Evolutionary conservation across 1,140 invertebrate genomes (phyloP).

Genomic region (Temnothorax longispinosus): DNA sequence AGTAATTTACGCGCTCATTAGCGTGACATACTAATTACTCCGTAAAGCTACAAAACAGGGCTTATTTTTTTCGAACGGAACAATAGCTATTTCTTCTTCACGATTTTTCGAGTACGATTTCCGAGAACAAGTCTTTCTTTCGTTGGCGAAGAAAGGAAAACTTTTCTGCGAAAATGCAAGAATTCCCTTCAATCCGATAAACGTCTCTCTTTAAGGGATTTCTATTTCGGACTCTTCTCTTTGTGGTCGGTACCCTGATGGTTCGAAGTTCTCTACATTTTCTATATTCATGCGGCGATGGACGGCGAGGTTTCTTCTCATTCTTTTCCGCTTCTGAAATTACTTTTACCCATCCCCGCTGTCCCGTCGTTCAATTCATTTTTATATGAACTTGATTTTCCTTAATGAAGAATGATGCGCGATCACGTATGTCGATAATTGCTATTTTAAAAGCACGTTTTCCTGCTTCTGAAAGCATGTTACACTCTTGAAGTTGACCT

Average conservation of each 20-base stretch:
- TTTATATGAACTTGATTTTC: slow-evolving; percentile 57
- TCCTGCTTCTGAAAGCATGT: slow-evolving; percentile 5
- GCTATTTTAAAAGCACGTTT: slow-evolving; percentile 41
- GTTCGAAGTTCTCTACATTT: slow-evolving; percentile 47
- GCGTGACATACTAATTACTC: slow-evolving; percentile 25
- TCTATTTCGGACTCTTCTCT: slow-evolving; percentile 47
- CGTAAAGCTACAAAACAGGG: background rate
- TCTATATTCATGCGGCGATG: slow-evolving; percentile 55
- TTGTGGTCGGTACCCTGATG: background rate
- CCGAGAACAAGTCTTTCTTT: slow-evolving; percentile 21
- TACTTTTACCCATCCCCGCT: slow-evolving; percentile 18
- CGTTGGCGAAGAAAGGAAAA: slow-evolving; percentile 25
- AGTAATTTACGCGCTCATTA: slow-evolving; percentile 30
- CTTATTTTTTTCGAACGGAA: slow-evolving; percentile 4
- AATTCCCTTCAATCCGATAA: slow-evolving; percentile 54
- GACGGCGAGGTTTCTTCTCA: slow-evolving; percentile 19
- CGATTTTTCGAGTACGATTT: slow-evolving; percentile 23
- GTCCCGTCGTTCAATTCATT: slow-evolving; percentile 27
- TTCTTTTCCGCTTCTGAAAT: slow-evolving; percentile 48
- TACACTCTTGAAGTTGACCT: background rate
- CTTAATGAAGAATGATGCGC: slow-evolving; percentile 38
- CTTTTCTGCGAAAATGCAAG: slow-evolving; percentile 43
- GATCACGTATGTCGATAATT: slow-evolving; percentile 44
- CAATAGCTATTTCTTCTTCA: slow-evolving; percentile 15
- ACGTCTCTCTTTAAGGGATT: slow-evolving; percentile 55